These are phyloP conservation scores for Eospalax fontanierii DNA, from an alignment of 2,797 vertebrate genomes.

Conservation along the genomic window DNA sequence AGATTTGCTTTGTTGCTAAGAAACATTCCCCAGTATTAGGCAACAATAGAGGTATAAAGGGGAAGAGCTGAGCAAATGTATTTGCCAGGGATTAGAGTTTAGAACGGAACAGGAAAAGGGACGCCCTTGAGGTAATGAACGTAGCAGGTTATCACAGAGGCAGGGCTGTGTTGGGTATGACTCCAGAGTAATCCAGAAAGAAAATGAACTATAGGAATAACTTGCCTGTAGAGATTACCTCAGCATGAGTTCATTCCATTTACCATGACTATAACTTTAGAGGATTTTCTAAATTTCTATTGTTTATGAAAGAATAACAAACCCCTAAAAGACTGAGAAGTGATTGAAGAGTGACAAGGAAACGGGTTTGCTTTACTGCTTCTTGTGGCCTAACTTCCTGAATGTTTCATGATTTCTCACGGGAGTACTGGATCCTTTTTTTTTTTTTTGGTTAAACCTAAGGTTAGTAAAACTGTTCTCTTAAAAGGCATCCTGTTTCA, in stretches of 20 bases:
- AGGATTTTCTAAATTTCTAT: not conserved
- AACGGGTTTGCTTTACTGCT: not conserved
- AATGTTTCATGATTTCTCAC: constrained; percentile 26
- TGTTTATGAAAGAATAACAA: constrained; percentile 30
- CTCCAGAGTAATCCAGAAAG: not conserved
- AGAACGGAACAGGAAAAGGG: not conserved
- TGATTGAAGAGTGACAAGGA: not conserved
- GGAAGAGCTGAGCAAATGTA: not conserved
- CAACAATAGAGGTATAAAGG: not conserved
- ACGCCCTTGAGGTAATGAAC: not conserved
- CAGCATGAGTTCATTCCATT: not conserved
- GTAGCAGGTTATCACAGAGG: not conserved
- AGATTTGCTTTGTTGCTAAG: not conserved
- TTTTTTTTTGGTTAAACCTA: not conserved
- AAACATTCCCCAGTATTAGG: not conserved
- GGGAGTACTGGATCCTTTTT: not conserved
- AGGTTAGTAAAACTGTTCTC: not conserved
- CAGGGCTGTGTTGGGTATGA: accelerated
- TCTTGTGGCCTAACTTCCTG: not conserved
- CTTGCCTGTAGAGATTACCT: not conserved
- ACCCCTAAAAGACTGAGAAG: not conserved
- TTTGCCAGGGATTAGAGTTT: not conserved
- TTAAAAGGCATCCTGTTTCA: not conserved
- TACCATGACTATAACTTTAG: not conserved
- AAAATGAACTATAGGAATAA: not conserved